Base-by-base conservation (phyloP, 2,113 vertebrate genomes). In the Hemibagrus wyckioides region DNA sequence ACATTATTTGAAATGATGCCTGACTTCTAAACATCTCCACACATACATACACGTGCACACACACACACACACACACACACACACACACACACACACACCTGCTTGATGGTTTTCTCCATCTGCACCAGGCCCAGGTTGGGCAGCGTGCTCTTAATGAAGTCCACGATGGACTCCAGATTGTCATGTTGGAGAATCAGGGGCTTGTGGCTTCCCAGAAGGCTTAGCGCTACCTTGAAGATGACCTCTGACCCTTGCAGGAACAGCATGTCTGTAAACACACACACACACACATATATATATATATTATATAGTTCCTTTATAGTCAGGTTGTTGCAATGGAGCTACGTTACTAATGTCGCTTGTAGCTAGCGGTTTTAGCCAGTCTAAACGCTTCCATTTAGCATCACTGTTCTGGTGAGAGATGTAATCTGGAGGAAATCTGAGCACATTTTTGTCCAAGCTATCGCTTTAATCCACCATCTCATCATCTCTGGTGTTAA, bases 191-290 rank as follows among this genome's bases (percentile, higher is more conserved):
- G 96, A 92, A 99, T 96, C 89, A 95, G 94, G 63, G 95, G 89
- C 90, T 99, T 97, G 90, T 98, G 97, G 94, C 94, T 98, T 92
- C 97, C 97, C 85, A 99, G 96, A 13, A 99, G 94, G 90, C 96
- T 97, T 48, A 99, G 93, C 21, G 98, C 98, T 90, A 98, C 97
- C 92, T 99, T 99, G 93, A 99, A 99, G 93, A 99, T 97, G 84
- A 97, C 97, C 92, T 97, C 98, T 1, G 96, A 97, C 87, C 98
- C 98, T 92, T 99, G 97, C 91, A 97, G 94, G 91, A 99, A 99
- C 91, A 99, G 95, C 86, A 98, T 96, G 92, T 99, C 98, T 99
- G 90, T 11, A 80, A 90, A 87, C 48, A 89, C 36, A 73, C 69
- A 84, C 36, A 73, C 57, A 82, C 17, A 44, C 39, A 44, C 33